Evolutionary conservation across 2,113 vertebrate species (phyloP), one percentile per base, ranked within the genome.

Genomic region (Zeus faber): DNA sequence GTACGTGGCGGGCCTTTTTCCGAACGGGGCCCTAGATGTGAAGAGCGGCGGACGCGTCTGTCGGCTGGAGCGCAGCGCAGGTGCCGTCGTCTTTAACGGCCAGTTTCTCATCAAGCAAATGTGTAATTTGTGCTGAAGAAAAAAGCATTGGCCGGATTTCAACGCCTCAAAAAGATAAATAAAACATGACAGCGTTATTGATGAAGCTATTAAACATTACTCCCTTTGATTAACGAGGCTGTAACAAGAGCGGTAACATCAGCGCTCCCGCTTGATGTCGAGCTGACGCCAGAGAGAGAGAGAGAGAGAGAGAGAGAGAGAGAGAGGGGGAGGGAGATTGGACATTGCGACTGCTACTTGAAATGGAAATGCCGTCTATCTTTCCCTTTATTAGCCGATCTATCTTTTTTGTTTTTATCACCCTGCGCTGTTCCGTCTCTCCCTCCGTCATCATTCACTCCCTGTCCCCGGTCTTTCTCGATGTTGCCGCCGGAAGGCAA

Each of bases 131-230:
- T 26, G 14, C 21, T 39, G 35, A 18, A 52, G 27, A 13, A n/a
- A 3, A 45, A 45, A 11, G 5, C 33, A 11, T 6, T 6, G 4
- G 26, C 2, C 17, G 4, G 1, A 16, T 49, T 54, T n/a, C n/a
- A n/a, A n/a, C n/a, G n/a, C n/a, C n/a, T n/a, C n/a, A n/a, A n/a
- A n/a, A n/a, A n/a, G n/a, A n/a, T n/a, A n/a, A n/a, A n/a, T n/a
- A n/a, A n/a, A 27, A 44, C 33, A 29, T 29, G n/a, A 16, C 10
- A 23, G 22, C 7, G 26, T 10, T 20, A 49, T 29, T 31, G 26
- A 49, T 49, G 25, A 11, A 31, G 22, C 17, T 50, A 67, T 33
- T 33, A 52, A 62, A 20, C 6, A 5, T 6, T 17, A 37, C 6
- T 4, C 20, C 8, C 11, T 33, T 51, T 49, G 51, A 49, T 62